Base-by-base conservation (phyloP, 2,888 invertebrate genomes). In the Pheosia gnoma region DNA sequence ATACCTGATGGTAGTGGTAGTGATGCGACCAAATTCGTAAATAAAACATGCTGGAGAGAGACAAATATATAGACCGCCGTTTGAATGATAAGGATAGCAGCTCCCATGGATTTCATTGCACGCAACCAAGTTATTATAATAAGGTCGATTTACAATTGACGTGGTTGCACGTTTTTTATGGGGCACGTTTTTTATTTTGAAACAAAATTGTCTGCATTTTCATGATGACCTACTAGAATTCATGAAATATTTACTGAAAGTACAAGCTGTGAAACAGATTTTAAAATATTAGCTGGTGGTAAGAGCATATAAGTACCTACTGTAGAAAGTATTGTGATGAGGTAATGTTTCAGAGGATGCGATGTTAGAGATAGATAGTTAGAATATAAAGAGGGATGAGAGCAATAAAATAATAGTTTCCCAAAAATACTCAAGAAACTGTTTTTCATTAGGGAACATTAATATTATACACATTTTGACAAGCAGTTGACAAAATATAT, bases 41-140 rank as follows among this genome's bases (percentile, higher is more conserved):
- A 74, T 67, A 68, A 67, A 67, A 70, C 66, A 67, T 66, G 62
- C 57, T 60, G 56, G 60, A 72, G 47, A 43, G 61, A 65, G 70
- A 78, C 59, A 37, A 58, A 53, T n/a, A 56, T 63, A 72, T 39
- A 11, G 5, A 64, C 56, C 41, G 5, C 4, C 8, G 43, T 7
- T 55, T 39, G 72, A 55, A 47, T 59, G 66, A 75, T 66, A 60
- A 54, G 62, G 74, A 70, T 59, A 60, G 47, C 55, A 49, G 60
- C 43, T 7, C 5, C 54, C 60, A 60, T 69, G 56, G 69, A 71
- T 68, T 76, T 75, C 77, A 78, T 74, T 73, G 66, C 67, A 67
- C 66, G 66, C 70, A 74, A 75, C 66, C 59, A 64, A 69, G 67
- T 68, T 78, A 75, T 78, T 71, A 71, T 73, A 79, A 79, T 79